Conservation (phyloP, 2,888 invertebrate species). For the Scaptomyza tumidula region DNA sequence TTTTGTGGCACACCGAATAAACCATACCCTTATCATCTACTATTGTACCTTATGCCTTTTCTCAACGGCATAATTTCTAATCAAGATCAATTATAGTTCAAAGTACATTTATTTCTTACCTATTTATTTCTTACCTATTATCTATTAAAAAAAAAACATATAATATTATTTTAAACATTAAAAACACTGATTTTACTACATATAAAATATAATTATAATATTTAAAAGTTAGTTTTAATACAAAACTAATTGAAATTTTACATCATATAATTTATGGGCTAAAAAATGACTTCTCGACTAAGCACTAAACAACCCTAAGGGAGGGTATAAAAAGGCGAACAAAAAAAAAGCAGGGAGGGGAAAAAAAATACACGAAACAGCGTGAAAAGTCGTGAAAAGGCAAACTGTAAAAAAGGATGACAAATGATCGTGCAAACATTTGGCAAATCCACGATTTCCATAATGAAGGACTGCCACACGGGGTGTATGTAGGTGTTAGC, state of each 20-base stretch:
- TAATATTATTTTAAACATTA: too few relatives aligned
- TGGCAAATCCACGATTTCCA: slow-evolving; percentile 81
- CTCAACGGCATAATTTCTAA: too few relatives aligned
- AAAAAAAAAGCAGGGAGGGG: not conserved
- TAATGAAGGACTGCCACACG: slow-evolving; percentile 53
- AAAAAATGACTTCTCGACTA: too few relatives aligned
- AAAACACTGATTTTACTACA: too few relatives aligned
- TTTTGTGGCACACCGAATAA: not conserved
- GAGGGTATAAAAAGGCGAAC: not conserved
- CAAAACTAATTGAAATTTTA: too few relatives aligned
- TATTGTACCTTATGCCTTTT: too few relatives aligned
- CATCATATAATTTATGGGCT: too few relatives aligned
- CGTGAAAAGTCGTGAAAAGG: slow-evolving; percentile 46
- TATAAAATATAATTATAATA: too few relatives aligned
- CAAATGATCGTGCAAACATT: slow-evolving; percentile 83
- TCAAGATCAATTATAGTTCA: not conserved
- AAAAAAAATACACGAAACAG: slow-evolving; percentile 1
- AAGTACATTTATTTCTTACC: too few relatives aligned
- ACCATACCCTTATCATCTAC: not conserved
- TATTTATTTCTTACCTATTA: too few relatives aligned
- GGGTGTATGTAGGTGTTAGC: not conserved
- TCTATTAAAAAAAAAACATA: too few relatives aligned
- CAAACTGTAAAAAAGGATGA: slow-evolving; percentile 75
- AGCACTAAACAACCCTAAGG: not conserved
- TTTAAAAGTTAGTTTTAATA: too few relatives aligned